Conservation (phyloP, 2,888 invertebrate genomes). For the Petrophora chlorosata region DNA sequence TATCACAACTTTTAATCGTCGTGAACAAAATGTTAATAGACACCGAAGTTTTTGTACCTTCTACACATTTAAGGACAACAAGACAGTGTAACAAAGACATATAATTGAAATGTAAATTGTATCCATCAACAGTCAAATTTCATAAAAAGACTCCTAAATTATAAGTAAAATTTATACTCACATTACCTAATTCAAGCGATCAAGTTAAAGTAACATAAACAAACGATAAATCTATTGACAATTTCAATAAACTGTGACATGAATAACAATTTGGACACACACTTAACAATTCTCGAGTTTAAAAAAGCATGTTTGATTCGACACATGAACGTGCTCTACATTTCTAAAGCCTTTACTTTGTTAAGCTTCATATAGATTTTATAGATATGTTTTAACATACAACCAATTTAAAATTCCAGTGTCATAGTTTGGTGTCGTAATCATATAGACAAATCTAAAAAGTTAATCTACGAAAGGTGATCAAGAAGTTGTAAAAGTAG, state of each 20-base stretch:
- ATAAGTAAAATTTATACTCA: slow-evolving; percentile 1
- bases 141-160: too few species aligned
- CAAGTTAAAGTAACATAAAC: slow-evolving; percentile 15
- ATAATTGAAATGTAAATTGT: too few species aligned
- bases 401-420: slow-evolving; percentile 26
- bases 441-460: too few species aligned
- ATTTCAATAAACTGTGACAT: slow-evolving; percentile 20
- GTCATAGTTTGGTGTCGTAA: slow-evolving; percentile 25
- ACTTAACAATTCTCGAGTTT: slow-evolving; percentile 23
- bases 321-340: slow-evolving; percentile 36
- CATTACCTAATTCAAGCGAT: slow-evolving; percentile 1
- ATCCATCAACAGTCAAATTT: too few species aligned
- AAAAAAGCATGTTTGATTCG: slow-evolving; percentile 38
- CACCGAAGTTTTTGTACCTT: too few species aligned
- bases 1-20: too few species aligned
- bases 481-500: not conserved
- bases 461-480: slow-evolving; percentile 13
- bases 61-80: too few species aligned
- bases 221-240: slow-evolving; percentile 19
- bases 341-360: slow-evolving; percentile 31
- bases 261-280: slow-evolving; percentile 26
- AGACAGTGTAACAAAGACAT: too few species aligned
- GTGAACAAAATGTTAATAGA: too few species aligned
- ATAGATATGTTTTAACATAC: not conserved
- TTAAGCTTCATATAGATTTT: not conserved